Evolutionary conservation across 92 coral and sea anemone species (phyloP), one percentile per base, ranked within the genome.

Genomic region (Hydrozoanthus gracilis): DNA sequence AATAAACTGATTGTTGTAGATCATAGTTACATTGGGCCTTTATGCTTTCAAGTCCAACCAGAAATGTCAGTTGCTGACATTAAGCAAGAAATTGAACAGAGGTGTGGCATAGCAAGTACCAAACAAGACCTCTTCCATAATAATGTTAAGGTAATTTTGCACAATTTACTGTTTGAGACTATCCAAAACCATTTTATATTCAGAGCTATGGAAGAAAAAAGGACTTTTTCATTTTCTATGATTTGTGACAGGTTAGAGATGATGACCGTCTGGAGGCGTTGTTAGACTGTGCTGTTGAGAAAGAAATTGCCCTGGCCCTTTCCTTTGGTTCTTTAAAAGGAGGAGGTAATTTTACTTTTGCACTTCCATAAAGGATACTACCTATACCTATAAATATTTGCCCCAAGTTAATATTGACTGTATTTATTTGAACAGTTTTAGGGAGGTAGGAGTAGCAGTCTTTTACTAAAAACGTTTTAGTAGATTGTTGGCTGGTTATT

Each of bases 21-120:
- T 6, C 62, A 51, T 46, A 76, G 79, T 10, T 51, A 51, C 62
- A 50, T 51, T 76, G 79, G 79, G 6, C 79, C 79, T 18, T 64
- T 76, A 4, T 76, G 79, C 52, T 76, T 76, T n/a, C 62, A 76
- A 51, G 79, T 76, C 20, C 79, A 76, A 46, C 79, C 79, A 51
- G 79, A 76, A 51, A 50, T 64, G 3, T 51, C 65, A 27, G 62
- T 76, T 16, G 65, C 79, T 76, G 79, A 76, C 44, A 49, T 76
- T 11, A 76, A 76, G 61, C 18, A 4, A n/a, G 79, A 76, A 51
- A 76, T 76, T 51, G 79, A 76, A 27, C 44, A 50, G 55, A 76
- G 79, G 51, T 16, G 64, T 76, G 79, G 79, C 6, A 8, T 76
- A 15, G 4, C 79, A 15, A 8, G 44, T 18, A 13, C 62, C 14